Evolutionary conservation across 2,888 invertebrate genomes (phyloP).

Genomic region (Platypus cylindrus): DNA sequence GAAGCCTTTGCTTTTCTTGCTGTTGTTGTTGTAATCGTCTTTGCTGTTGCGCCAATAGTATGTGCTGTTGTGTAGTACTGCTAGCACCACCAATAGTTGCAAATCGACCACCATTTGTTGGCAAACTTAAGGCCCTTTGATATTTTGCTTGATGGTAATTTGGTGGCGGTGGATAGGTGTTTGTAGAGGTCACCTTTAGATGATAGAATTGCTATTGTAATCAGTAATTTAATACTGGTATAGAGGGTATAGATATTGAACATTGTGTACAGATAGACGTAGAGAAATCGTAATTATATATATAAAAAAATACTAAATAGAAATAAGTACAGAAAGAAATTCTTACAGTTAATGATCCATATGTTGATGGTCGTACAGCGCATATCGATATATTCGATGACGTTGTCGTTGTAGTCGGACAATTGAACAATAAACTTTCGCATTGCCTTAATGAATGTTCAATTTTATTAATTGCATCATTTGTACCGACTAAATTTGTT

Average conservation of each 20-base stretch:
- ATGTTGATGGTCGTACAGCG: slow-evolving; percentile 48
- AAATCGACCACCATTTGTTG: slow-evolving; percentile 5
- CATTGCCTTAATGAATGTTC: slow-evolving; percentile 83
- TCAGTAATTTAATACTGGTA: no score
- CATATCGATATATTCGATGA: slow-evolving; percentile 40
- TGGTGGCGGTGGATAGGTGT: slow-evolving; percentile 31
- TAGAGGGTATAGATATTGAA: no score
- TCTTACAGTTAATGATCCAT: no score
- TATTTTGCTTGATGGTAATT: slow-evolving; percentile 29
- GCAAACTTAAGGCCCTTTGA: slow-evolving; percentile 10
- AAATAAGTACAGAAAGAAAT: no score
- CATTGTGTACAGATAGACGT: no score
- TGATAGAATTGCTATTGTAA: no score
- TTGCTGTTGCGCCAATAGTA: slow-evolving; percentile 23
- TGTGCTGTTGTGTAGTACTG: slow-evolving; percentile 32
- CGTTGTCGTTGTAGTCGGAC: slow-evolving; percentile 52
- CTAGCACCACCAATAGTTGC: slow-evolving; percentile 13
- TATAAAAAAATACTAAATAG: no score
- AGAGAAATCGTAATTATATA: no score
- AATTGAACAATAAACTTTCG: slow-evolving; percentile 53
- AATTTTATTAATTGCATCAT: slow-evolving; percentile 78
- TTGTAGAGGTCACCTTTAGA: slow-evolving; percentile 23
- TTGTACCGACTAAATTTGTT: slow-evolving; percentile 45
- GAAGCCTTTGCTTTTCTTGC: slow-evolving; percentile 54
- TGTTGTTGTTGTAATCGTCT: slow-evolving; percentile 26